Evolutionary conservation across 2,888 invertebrate genomes (phyloP), one percentile per base, ranked within the genome.

Genomic region (Macrophya annulata): DNA sequence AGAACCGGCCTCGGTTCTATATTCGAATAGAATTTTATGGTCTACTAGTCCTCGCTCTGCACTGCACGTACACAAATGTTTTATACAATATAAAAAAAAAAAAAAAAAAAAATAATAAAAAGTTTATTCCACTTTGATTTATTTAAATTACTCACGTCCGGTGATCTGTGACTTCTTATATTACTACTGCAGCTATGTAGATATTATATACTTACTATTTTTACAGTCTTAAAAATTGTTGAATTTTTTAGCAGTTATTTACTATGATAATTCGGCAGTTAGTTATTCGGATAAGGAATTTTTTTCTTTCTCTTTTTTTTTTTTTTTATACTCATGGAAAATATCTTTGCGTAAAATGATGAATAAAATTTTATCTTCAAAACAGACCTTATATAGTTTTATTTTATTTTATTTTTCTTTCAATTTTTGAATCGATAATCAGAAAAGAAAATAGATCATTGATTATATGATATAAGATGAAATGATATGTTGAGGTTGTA

Each of bases 1-100:
- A 77, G 77, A 21, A 45, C n/a, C 6, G 51, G 31, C n/a, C n/a
- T 45, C 21, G 21, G 10, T 6, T 17, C 8, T 5, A 8, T 45
- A 77, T 77, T 48, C 31, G 17, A 55, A 77, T 55, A 55, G 77
- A 77, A 77, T 77, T 51, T 77, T 55, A 48, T 37, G 51, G 17
- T 51, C 25, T 77, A 17, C 43, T 25, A 45, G 74, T 74, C n/a
- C n/a, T n/a, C 31, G 37, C 25, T 15, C 37, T 25, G 37, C 25
- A 25, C 21, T n/a, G n/a, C 25, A 12, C 10, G 25, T 0, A 25
- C 12, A 48, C 48, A 10, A 62, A 25, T 10, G 10, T 62, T 62
- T 62, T 62, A 25, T 1, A 31, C 31, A 31, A 31, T 2, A 31
- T 2, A 31, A 31, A 31, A 31, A 31, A 3, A 31, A 31, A 31